These are phyloP conservation scores for Proteles cristata DNA, from an alignment of 2,113 vertebrate genomes.

Conservation along the genomic window DNA sequence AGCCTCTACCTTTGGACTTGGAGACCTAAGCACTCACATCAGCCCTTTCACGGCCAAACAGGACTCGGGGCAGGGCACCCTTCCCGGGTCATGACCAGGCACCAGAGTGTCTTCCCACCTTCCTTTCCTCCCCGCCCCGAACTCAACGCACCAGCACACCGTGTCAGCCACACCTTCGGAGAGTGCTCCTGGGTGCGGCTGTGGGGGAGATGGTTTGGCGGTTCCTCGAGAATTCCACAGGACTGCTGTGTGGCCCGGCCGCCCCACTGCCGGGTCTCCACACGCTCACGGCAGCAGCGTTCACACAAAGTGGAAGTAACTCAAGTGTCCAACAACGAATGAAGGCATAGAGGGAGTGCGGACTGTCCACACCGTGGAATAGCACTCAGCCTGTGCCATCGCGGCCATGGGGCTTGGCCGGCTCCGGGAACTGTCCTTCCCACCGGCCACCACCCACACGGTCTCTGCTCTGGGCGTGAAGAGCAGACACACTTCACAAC, in stretches of 20 bases:
- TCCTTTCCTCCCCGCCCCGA: not conserved
- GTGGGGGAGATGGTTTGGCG: not conserved
- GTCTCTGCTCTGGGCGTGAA: not conserved
- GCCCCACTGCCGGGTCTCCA: not conserved
- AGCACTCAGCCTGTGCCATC: not conserved
- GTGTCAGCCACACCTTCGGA: not conserved
- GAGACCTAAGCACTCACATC: not conserved
- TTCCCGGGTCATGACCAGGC: not conserved
- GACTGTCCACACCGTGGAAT: fast-evolving
- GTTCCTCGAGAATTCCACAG: too few species aligned
- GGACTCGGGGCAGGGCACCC: not conserved
- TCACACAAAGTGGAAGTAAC: not conserved
- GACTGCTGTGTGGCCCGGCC: not conserved
- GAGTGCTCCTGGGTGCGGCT: too few species aligned
- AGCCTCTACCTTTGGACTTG: not conserved
- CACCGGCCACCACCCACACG: not conserved
- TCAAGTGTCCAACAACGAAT: not conserved
- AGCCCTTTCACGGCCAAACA: not conserved
- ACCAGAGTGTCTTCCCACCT: not conserved
- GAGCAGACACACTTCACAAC: not conserved
- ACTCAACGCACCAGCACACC: not conserved
- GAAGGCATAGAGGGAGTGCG: not conserved
- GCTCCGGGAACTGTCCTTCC: not conserved
- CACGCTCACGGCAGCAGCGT: not conserved
- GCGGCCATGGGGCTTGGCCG: too few species aligned